These are phyloP conservation scores for Meloidogyne exigua DNA, from an alignment of 1,140 invertebrate genomes.

Conservation along the genomic window DNA sequence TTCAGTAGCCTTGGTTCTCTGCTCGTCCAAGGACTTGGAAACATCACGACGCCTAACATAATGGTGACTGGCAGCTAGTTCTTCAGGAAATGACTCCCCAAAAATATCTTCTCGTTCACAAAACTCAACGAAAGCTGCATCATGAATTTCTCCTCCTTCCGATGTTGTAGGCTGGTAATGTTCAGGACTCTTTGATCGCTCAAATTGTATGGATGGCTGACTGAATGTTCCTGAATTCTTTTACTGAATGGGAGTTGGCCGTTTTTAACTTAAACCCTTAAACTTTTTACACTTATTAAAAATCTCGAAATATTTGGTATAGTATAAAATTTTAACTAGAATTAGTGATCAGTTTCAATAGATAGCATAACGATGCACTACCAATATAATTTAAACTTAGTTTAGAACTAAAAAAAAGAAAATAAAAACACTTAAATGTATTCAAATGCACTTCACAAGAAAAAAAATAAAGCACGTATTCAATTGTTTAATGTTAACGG, in stretches of 20 bases:
- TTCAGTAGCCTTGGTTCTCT: neutral
- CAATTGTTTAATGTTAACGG: neutral
- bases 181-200: constrained; percentile 19
- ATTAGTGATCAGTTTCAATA: too few relatives aligned
- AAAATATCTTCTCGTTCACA: constrained; percentile 50
- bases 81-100: constrained; percentile 41
- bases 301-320: too few relatives aligned
- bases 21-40: constrained; percentile 35
- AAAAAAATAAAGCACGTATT: constrained; percentile 4
- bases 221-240: constrained; percentile 46
- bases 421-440: neutral
- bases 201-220: constrained; percentile 43
- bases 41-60: constrained; percentile 18
- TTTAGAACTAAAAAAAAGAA: neutral
- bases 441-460: constrained; percentile 4
- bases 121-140: constrained; percentile 24
- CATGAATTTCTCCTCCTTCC: constrained; percentile 9
- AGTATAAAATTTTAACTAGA: too few relatives aligned
- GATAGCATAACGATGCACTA: too few relatives aligned
- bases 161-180: neutral
- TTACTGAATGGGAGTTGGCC: constrained; percentile 3
- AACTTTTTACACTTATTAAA: too few relatives aligned
- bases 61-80: neutral
- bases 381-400: too few relatives aligned
- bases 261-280: neutral